These are phyloP conservation scores for Megastigmus dorsalis DNA, from an alignment of 2,888 invertebrate species.

Conservation along the genomic window DNA sequence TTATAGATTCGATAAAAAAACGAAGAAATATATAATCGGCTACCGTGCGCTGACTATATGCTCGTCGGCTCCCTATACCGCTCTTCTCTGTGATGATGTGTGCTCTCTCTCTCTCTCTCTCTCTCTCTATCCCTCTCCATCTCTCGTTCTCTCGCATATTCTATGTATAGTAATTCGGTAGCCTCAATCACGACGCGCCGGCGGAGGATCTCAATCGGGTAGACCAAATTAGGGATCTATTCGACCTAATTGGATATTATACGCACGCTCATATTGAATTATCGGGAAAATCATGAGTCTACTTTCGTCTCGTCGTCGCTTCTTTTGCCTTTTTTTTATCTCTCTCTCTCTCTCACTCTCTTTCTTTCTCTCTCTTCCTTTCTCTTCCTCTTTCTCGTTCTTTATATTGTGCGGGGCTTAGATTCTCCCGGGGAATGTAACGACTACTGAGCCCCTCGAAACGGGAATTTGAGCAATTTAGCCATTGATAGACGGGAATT, in stretches of 20 bases:
- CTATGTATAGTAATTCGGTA: too few relatives aligned
- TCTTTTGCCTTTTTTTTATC: too few relatives aligned
- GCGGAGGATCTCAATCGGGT: constrained; percentile 65
- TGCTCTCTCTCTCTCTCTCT: too few relatives aligned
- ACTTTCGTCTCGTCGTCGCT: constrained; percentile 10
- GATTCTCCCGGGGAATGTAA: too few relatives aligned
- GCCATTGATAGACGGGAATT: constrained; percentile 31
- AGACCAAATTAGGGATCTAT: constrained; percentile 68
- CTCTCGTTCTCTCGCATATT: too few relatives aligned
- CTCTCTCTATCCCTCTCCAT: too few relatives aligned
- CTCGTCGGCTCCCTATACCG: constrained; percentile 7
- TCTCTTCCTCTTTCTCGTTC: too few relatives aligned
- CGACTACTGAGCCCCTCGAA: constrained; percentile 14
- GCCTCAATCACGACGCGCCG: constrained; percentile 62
- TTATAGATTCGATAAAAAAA: constrained; percentile 58
- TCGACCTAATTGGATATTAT: constrained; percentile 69
- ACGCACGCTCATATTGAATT: constrained; percentile 64
- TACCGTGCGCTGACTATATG: constrained; percentile 64
- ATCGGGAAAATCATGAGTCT: constrained; percentile 60
- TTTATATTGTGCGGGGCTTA: not conserved
- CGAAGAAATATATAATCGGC: constrained; percentile 65
- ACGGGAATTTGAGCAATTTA: constrained; percentile 46
- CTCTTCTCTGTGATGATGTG: not conserved
- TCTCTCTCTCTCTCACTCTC: not conserved
- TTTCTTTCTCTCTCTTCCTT: not conserved